Percentiles rank a stretch among this genome's conserved stretches.
Conservation (phyloP, 2,797 vertebrate genomes). For the Nannoperca obscura region DNA sequence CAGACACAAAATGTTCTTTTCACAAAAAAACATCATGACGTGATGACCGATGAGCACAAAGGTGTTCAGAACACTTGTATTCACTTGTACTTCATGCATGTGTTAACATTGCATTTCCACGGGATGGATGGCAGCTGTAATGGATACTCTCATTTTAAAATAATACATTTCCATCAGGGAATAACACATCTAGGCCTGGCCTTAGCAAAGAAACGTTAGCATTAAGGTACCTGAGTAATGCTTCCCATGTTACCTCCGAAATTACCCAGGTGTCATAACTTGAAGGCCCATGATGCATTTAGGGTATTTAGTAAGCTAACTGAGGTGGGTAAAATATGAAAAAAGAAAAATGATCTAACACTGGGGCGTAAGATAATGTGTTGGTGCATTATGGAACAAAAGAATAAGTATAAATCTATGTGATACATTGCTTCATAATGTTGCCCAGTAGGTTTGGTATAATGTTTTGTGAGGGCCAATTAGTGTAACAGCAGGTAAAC, state of each 20-base stretch:
- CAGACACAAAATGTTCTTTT: conserved; percentile 46
- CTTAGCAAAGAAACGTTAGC: conserved; percentile 57
- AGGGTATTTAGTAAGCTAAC: conserved; percentile 24
- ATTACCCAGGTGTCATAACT: conserved; percentile 25
- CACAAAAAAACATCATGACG: conserved; percentile 25
- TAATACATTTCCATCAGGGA: conserved; percentile 47
- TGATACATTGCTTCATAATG: conserved; percentile 37
- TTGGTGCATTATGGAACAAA: conserved; percentile 14
- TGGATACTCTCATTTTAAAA: conserved; percentile 49
- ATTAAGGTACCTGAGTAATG: conserved; percentile 54
- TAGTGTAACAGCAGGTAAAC: conserved; percentile 59
- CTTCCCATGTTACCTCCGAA: conserved; percentile 38
- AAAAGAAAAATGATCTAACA: conserved; percentile 5
- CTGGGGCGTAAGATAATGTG: conserved; percentile 2
- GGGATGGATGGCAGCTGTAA: conserved; percentile 30
- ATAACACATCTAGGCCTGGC: conserved; percentile 43
- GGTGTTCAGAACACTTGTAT: conserved; percentile 46
- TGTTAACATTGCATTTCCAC: conserved; percentile 41
- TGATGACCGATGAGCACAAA: conserved; percentile 49
- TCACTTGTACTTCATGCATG: conserved; percentile 60
- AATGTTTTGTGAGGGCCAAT: conserved; percentile 36
- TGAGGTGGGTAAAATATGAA: background rate
- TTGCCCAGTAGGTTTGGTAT: conserved; percentile 45
- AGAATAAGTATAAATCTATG: conserved; percentile 1
- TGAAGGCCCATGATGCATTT: conserved; percentile 32